Evolutionary conservation across 2,113 vertebrate genomes (phyloP).

Genomic region (Meleagris gallopavo): DNA sequence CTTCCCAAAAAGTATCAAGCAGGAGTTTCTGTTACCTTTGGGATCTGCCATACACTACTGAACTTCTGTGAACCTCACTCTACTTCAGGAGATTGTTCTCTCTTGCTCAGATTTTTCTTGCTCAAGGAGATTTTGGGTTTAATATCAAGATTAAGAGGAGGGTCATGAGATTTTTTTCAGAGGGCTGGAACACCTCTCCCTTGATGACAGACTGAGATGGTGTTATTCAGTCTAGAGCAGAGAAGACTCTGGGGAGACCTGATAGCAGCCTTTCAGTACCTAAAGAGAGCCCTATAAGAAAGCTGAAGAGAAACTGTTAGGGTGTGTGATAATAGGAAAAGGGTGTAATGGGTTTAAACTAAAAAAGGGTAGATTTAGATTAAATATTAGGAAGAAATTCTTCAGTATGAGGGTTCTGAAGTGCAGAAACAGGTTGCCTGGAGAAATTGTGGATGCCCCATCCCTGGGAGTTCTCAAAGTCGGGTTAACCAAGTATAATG

Average conservation of each 20-base stretch:
- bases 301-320: neutral
- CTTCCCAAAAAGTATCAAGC: neutral
- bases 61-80: neutral
- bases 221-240: neutral
- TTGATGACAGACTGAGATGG: neutral
- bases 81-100: neutral
- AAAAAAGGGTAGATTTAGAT: neutral
- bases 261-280: neutral
- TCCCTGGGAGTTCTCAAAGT: neutral
- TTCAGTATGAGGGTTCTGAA: neutral
- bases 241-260: neutral
- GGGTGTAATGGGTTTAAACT: neutral
- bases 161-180: neutral
- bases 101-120: neutral
- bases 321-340: neutral
- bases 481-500: neutral
- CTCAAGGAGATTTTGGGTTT: neutral
- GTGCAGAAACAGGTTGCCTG: neutral
- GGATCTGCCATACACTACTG: neutral
- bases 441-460: neutral
- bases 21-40: neutral
- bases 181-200: neutral
- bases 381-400: neutral
- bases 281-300: neutral
- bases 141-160: neutral